phyloP scores from a whole-genome alignment of 2,113 vertebrate species.

The Neotoma lepida region DNA sequence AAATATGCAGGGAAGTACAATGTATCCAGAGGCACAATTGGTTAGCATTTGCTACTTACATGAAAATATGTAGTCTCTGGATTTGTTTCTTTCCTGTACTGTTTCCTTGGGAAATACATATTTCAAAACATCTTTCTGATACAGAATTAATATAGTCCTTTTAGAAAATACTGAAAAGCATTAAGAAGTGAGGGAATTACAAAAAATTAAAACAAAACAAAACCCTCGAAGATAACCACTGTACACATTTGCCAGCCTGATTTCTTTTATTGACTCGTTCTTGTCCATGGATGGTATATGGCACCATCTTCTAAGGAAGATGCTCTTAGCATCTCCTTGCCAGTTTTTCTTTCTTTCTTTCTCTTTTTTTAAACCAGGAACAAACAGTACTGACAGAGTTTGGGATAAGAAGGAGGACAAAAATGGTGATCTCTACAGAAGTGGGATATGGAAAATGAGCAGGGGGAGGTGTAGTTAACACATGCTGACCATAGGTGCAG shows the following conservation, averaged over 20 bases:
- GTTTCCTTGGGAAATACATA: background rate
- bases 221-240: background rate
- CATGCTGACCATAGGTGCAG: no score
- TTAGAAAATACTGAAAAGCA: background rate
- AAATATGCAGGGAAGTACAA: background rate
- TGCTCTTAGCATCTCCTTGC: background rate
- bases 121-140: background rate
- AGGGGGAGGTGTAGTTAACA: background rate
- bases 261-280: background rate
- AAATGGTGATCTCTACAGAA: background rate
- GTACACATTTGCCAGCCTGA: background rate
- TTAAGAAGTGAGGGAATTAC: background rate
- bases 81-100: background rate
- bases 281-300: background rate
- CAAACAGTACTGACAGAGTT: background rate
- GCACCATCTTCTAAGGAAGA: background rate
- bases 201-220: background rate
- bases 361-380: background rate
- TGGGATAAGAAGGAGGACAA: background rate
- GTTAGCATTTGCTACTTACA: background rate
- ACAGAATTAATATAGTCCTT: background rate
- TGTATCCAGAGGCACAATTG: background rate
- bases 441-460: background rate
- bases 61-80: background rate
- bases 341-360: background rate